A percentile compares a stretch with the other conserved stretches of the same genome.
These are phyloP conservation scores for Lymantria monacha DNA, from an alignment of 2,888 invertebrate species.

Conservation along the genomic window DNA sequence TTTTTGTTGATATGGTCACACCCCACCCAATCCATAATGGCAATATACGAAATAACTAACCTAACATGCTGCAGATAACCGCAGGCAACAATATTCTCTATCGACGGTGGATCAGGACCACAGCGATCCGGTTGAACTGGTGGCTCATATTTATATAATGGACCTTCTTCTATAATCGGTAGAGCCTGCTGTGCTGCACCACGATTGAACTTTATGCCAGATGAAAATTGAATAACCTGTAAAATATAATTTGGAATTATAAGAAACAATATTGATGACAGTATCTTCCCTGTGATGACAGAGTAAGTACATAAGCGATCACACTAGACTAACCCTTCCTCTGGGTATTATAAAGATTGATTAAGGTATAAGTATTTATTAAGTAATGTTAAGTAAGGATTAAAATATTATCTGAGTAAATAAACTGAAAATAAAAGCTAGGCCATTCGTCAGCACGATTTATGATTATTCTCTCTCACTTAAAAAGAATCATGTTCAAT, in stretches of 20 bases:
- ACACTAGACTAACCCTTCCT: neutral
- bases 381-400: too few relatives aligned
- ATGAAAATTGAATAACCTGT: constrained; percentile 89
- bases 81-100: constrained; percentile 82
- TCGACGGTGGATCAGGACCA: constrained; percentile 88
- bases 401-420: too few relatives aligned
- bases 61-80: constrained; percentile 89
- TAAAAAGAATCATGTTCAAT: too few relatives aligned
- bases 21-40: too few relatives aligned
- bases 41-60: constrained; percentile 31
- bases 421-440: too few relatives aligned
- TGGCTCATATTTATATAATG: constrained; percentile 86
- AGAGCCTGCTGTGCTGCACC: constrained; percentile 85
- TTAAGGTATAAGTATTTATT: too few relatives aligned
- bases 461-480: too few relatives aligned
- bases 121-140: constrained; percentile 80
- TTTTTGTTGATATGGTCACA: too few relatives aligned
- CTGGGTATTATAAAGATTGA: too few relatives aligned
- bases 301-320: neutral
- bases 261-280: neutral
- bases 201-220: constrained; percentile 91
- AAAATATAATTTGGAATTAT: constrained; percentile 7
- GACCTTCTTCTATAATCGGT: constrained; percentile 89
- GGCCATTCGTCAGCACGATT: too few relatives aligned
- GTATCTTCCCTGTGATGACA: too few relatives aligned